Evolutionary conservation across 2,113 vertebrate species (phyloP), one percentile per base, ranked within the genome.

Genomic region (Brienomyrus longianalis): DNA sequence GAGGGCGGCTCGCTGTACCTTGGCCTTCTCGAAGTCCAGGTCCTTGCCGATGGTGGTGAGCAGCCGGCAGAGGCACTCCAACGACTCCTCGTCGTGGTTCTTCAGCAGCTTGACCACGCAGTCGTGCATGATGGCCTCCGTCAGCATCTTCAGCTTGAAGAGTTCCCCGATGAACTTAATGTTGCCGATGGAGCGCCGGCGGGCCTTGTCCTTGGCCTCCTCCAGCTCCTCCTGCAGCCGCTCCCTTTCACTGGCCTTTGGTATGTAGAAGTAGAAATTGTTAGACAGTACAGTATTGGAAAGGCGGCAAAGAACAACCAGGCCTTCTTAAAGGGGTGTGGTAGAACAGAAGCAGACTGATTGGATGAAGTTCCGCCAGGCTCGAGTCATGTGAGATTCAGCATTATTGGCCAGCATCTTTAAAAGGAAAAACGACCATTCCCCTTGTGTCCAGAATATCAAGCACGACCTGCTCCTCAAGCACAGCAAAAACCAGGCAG

Each of bases 131-230:
- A 99, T 99, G 85, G 98, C 97, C 92, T 99, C 98, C 0, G 98
- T 99, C 92, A 99, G 94, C 98, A 99, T 99, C 95, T 99, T 99
- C 90, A 99, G 96, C 91, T 99, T 99, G 92, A 99, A 99, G 70
- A 99, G 96, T 89, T 99, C 98, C 0, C 98, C 98, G 0, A 99
- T 99, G 89, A 99, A 99, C 93, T 99, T 99, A 51, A 99, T 99
- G 93, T 99, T 99, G 3, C 98, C 98, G 70, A 99, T 92, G 0
- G 98, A 99, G 10, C 98, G 97, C 7, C 97, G 96, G 0, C 98
- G 96, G 56, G 98, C 98, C 92, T 97, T 95, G 93, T 99, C 98
- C 93, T 95, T 96, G 0, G 97, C 93, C 0, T 98, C 97, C 88
- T 97, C 95, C 90, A 99, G 94, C 93, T 97, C 98, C 0, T 97